Evolutionary conservation across 2,797 vertebrate species (phyloP), one percentile per base, ranked within the genome.

Genomic region (Clarias laeviceps): DNA sequence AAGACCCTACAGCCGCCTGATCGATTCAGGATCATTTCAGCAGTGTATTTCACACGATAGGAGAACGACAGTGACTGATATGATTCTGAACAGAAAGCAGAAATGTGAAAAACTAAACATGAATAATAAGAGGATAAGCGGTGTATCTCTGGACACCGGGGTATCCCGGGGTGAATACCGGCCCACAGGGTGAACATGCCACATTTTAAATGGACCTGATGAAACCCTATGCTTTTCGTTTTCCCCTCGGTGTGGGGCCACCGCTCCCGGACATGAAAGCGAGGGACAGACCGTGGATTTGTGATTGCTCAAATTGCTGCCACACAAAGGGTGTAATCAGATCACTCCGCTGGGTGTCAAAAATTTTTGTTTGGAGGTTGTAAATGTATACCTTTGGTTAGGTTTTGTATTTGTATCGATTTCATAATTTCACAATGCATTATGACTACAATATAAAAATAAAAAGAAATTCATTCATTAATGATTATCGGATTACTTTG

Each of bases 111-210:
- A 50, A 50, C 45, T 11, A 50, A 50, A 29, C 73, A 72, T 74
- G 68, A 84, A 62, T 37, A 83, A 77, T 24, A 9, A 82, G 24
- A 57, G 61, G 14, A 68, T 24, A 66, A 68, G 32, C 2, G n/a
- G 17, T 37, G 68, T 45, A 80, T 32, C 80, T 45, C 40, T 14
- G 62, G 72, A 82, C 65, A 65, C n/a, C n/a, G n/a, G n/a, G n/a
- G n/a, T n/a, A n/a, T n/a, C n/a, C n/a, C n/a, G n/a, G n/a, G n/a
- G n/a, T n/a, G n/a, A n/a, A 94, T 93, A 91, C 11, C 9, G 37
- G 79, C 88, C 91, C 90, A 87, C 91, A 90, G 89, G 92, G 91
- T 89, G 90, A 91, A 92, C 90, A 93, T 91, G 92, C 90, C 89
- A 91, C 89, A 88, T 93, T 93, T 93, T 89, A 92, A 91, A 91